A percentile compares a stretch with the other conserved stretches of the same genome.
Evolutionary conservation across 23 tunicate species (phyloP).

Genomic region (Phallusia fumigata): DNA sequence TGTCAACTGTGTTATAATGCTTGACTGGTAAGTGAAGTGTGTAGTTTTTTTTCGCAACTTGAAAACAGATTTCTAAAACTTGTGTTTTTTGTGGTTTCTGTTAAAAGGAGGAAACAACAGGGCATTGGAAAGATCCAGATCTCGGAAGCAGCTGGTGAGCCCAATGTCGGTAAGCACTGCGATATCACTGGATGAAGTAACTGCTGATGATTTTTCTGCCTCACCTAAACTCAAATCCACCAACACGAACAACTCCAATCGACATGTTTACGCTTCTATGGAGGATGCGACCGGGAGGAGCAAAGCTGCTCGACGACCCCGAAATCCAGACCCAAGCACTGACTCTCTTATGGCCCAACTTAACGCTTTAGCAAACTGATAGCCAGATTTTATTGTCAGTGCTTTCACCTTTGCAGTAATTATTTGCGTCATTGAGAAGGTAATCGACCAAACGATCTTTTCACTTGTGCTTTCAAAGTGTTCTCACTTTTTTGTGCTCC

Average conservation of each 20-base stretch:
- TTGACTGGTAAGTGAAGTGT: no score
- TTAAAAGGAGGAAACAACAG: conserved; percentile 43
- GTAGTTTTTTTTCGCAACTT: background rate
- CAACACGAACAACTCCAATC: conserved; percentile 9
- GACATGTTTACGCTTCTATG: conserved; percentile 56
- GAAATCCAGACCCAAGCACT: background rate
- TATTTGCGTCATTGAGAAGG: background rate
- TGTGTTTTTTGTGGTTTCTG: no score
- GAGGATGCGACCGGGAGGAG: conserved; percentile 48
- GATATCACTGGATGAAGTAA: conserved; percentile 51
- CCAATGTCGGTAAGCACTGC: conserved; percentile 41
- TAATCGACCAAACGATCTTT: background rate
- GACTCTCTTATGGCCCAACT: conserved; percentile 62
- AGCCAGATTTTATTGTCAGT: background rate
- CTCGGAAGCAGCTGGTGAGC: conserved; percentile 50
- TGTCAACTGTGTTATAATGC: no score
- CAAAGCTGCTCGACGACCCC: background rate
- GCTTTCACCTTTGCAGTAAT: background rate
- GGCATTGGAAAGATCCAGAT: conserved; percentile 69
- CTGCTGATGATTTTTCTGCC: conserved; percentile 62
- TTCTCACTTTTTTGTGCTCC: no score
- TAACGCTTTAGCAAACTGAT: conserved; percentile 27
- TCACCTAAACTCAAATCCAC: conserved; percentile 34
- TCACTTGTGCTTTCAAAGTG: background rate
- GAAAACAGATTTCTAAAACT: background rate